Conservation (phyloP, 2,888 invertebrate genomes). For the Drosophila anomalipes region DNA sequence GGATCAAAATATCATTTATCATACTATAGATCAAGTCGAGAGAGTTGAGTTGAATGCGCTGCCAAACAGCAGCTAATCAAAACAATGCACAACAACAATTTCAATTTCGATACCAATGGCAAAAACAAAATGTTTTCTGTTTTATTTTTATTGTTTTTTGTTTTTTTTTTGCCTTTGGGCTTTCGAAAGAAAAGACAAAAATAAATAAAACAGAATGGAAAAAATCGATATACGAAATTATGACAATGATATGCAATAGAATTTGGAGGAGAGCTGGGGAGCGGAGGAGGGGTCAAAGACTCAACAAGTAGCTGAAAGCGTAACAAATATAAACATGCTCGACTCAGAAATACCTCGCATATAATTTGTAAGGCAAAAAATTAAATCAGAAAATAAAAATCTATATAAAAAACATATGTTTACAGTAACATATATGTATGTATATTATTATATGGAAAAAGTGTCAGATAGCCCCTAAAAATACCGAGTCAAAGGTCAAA, state of each 20-base stretch:
- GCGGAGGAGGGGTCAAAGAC: constrained; percentile 1
- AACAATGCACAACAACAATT: constrained; percentile 34
- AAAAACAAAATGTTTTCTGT: constrained; percentile 23
- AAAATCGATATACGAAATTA: constrained; percentile 14
- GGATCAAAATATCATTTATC: constrained; percentile 32
- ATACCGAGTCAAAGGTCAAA: background rate
- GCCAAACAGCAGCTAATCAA: constrained; percentile 47
- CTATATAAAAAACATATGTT: too few relatives aligned
- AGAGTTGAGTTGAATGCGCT: constrained; percentile 65
- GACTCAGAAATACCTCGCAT: constrained; percentile 15
- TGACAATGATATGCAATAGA: constrained; percentile 30
- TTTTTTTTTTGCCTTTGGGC: constrained; percentile 6
- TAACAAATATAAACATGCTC: constrained; percentile 1
- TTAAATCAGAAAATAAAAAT: background rate
- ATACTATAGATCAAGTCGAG: constrained; percentile 25
- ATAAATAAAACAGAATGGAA: background rate
- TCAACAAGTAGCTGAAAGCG: constrained; percentile 39
- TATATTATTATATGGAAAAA: background rate
- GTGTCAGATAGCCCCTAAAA: too few relatives aligned
- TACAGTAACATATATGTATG: too few relatives aligned
- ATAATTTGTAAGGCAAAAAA: background rate
- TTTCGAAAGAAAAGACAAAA: constrained; percentile 12
- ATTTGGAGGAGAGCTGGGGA: background rate
- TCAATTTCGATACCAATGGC: constrained; percentile 3
- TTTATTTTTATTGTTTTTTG: background rate